These are phyloP conservation scores for Calonectris borealis DNA, from an alignment of 2,113 vertebrate species.

Conservation along the genomic window DNA sequence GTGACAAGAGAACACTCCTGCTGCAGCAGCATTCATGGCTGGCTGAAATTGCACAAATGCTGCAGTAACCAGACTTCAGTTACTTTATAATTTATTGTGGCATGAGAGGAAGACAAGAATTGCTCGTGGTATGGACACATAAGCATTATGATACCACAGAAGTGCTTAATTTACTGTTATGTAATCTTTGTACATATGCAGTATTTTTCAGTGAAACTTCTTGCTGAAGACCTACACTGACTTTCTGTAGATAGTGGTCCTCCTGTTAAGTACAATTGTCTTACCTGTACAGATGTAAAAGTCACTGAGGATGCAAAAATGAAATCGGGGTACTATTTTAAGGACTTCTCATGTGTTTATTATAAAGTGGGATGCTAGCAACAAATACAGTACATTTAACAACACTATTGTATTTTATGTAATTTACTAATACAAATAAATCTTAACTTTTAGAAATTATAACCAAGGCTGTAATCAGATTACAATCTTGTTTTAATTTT, in stretches of 20 bases:
- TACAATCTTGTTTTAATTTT: constrained; percentile 83
- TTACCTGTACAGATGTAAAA: constrained; percentile 86
- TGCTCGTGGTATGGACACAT: constrained; percentile 76
- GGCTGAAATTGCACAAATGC: constrained; percentile 65
- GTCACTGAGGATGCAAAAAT: constrained; percentile 69
- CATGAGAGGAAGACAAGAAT: constrained; percentile 75
- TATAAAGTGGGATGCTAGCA: constrained; percentile 71
- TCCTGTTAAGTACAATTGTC: constrained; percentile 80
- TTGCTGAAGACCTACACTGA: constrained; percentile 78
- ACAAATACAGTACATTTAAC: constrained; percentile 73
- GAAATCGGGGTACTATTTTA: constrained; percentile 76
- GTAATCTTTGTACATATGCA: constrained; percentile 97
- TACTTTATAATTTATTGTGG: constrained; percentile 86
- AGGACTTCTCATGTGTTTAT: constrained; percentile 72
- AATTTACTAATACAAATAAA: constrained; percentile 80
- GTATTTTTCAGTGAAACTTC: constrained; percentile 83
- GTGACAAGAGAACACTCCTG: constrained; percentile 47
- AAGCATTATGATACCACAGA: constrained; percentile 80
- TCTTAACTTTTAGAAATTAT: constrained; percentile 81
- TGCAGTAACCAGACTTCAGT: constrained; percentile 46
- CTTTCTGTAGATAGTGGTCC: constrained; percentile 85
- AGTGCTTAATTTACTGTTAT: constrained; percentile 90
- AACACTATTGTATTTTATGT: constrained; percentile 85
- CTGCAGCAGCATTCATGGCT: constrained; percentile 56
- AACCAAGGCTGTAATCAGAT: constrained; percentile 79